Evolutionary conservation across 2,113 vertebrate species (phyloP).

Genomic region (Nansenia antarctica): DNA sequence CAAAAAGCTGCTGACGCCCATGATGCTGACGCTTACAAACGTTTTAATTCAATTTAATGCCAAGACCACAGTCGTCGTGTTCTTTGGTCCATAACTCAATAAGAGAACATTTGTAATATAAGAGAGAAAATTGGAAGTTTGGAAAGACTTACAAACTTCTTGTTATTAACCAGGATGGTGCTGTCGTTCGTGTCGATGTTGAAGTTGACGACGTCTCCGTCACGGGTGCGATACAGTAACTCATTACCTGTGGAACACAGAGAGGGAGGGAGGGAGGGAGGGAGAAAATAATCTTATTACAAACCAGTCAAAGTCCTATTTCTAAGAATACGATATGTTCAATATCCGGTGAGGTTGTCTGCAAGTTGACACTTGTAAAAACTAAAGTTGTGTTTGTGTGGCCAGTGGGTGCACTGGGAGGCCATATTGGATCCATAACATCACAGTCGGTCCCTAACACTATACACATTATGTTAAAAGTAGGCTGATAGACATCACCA

Average conservation of each 20-base stretch:
- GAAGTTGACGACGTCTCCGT: constrained; percentile 85
- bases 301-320: not conserved
- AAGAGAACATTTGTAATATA: constrained; percentile 30
- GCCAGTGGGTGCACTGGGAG: not conserved
- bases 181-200: constrained; percentile 85
- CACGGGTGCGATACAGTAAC: constrained; percentile 87
- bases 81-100: too few relatives aligned
- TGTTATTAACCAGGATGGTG: constrained; percentile 89
- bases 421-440: not conserved
- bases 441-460: not conserved
- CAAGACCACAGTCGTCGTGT: too few relatives aligned
- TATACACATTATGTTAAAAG: not conserved
- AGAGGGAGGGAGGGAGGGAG: not conserved
- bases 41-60: too few relatives aligned
- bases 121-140: not conserved
- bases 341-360: not conserved
- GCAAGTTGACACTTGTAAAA: not conserved
- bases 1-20: too few relatives aligned
- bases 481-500: too few relatives aligned
- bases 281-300: not conserved
- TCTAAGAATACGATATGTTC: not conserved
- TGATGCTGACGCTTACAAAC: too few relatives aligned
- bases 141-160: constrained; percentile 90
- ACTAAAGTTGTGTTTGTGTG: not conserved
- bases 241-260: constrained; percentile 79